Percentiles rank a stretch among this genome's conserved stretches.
Evolutionary conservation across 2,113 vertebrate genomes (phyloP).

Genomic region (Hippopotamus amphibius): DNA sequence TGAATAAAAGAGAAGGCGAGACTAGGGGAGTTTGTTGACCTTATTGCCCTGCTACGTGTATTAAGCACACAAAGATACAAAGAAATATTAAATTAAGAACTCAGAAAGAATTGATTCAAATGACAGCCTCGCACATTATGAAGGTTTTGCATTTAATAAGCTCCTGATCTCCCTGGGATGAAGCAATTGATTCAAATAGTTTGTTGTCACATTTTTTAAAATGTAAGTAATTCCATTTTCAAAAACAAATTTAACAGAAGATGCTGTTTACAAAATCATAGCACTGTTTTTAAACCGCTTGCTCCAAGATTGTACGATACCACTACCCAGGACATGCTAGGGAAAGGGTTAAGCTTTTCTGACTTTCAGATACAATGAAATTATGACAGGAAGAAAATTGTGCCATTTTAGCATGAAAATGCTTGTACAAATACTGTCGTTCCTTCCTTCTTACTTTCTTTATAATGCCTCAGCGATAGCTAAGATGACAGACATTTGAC

Average conservation of each 20-base stretch:
- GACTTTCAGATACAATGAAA: slow-evolving; percentile 93
- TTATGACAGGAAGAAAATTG: slow-evolving; percentile 95
- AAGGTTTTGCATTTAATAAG: slow-evolving; percentile 80
- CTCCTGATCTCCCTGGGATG: slow-evolving; percentile 70
- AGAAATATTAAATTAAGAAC: slow-evolving; percentile 83
- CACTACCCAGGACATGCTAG: slow-evolving; percentile 72
- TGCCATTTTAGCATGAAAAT: slow-evolving; percentile 95
- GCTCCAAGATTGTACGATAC: slow-evolving; percentile 73
- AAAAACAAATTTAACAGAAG: slow-evolving; percentile 80
- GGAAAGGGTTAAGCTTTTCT: slow-evolving; percentile 92
- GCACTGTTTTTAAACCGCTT: slow-evolving; percentile 78
- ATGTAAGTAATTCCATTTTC: slow-evolving; percentile 79
- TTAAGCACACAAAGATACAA: slow-evolving; percentile 74
- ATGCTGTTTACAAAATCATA: slow-evolving; percentile 83
- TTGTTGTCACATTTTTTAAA: slow-evolving; percentile 82
- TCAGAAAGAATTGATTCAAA: slow-evolving; percentile 77
- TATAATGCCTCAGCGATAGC: slow-evolving; percentile 93
- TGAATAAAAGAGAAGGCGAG: slow-evolving; percentile 78
- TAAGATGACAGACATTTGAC: slow-evolving; percentile 93
- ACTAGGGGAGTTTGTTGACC: slow-evolving; percentile 75
- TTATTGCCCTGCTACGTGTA: slow-evolving; percentile 69
- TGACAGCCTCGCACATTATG: slow-evolving; percentile 68
- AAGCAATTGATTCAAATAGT: slow-evolving; percentile 84
- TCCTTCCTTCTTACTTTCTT: slow-evolving; percentile 92
- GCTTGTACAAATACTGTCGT: slow-evolving; percentile 93